These are phyloP conservation scores for Spheniscus mendiculus DNA, from an alignment of 2,113 vertebrate species.

Conservation along the genomic window DNA sequence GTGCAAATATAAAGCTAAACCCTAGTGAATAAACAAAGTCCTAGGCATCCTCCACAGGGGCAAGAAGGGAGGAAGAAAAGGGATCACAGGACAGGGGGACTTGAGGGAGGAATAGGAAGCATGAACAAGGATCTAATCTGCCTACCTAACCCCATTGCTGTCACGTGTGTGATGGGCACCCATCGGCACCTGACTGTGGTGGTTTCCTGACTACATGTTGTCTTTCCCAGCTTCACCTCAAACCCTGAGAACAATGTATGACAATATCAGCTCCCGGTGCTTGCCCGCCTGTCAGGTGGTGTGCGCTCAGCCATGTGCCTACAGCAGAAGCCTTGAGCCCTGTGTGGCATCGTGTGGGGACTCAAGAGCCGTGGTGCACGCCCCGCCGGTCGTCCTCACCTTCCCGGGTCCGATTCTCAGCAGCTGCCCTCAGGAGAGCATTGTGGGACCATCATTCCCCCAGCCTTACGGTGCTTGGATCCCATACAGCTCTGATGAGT, in stretches of 20 bases:
- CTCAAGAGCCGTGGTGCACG: not conserved
- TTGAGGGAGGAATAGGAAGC: not conserved
- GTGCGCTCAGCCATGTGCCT: not conserved
- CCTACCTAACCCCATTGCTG: not conserved
- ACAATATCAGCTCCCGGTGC: not conserved
- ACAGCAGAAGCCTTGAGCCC: not conserved
- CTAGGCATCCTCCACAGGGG: not conserved
- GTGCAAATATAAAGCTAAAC: not conserved
- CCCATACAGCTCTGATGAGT: not conserved
- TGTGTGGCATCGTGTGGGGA: not conserved
- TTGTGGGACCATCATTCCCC: not conserved
- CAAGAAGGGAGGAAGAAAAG: not conserved
- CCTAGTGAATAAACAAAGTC: not conserved
- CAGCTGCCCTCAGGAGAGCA: conserved; percentile 17
- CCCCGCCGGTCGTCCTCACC: not conserved
- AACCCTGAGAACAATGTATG: not conserved
- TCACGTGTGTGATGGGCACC: not conserved
- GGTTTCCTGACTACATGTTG: not conserved
- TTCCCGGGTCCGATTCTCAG: not conserved
- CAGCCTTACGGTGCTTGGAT: accelerated
- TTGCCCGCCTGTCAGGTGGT: not conserved
- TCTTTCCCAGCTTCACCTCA: not conserved
- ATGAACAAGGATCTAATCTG: not conserved
- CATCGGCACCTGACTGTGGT: not conserved
- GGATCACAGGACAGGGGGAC: not conserved